These are phyloP conservation scores for Strigamia maritima DNA, from an alignment of 2,888 invertebrate species.

Conservation along the genomic window DNA sequence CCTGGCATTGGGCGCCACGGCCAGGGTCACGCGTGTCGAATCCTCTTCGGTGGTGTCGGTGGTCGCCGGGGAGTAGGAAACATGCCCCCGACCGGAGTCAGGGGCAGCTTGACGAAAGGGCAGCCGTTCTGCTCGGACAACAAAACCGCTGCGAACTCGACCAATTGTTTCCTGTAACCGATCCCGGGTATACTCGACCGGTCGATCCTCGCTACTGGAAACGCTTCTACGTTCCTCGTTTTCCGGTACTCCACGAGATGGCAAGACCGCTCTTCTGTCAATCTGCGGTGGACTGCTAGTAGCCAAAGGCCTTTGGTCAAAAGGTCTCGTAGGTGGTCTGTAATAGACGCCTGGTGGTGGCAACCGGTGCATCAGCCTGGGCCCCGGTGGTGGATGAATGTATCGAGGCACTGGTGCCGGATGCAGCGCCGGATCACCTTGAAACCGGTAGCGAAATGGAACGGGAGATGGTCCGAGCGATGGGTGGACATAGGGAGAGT, in stretches of 20 bases:
- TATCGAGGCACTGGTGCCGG: conserved; percentile 40
- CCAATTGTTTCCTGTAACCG: conserved; percentile 47
- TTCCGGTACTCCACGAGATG: conserved; percentile 54
- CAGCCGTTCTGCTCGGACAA: conserved; percentile 40
- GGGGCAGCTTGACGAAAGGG: conserved; percentile 45
- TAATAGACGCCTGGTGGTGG: not conserved
- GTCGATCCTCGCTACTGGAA: conserved; percentile 42
- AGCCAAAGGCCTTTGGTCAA: conserved; percentile 53
- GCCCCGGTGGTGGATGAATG: conserved; percentile 28
- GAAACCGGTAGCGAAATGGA: conserved; percentile 41
- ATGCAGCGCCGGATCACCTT: not conserved
- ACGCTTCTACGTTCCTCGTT: conserved; percentile 39
- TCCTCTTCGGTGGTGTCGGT: conserved; percentile 37
- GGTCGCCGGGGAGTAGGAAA: conserved; percentile 35
- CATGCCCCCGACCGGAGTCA: conserved; percentile 41
- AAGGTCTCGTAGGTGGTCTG: conserved; percentile 7
- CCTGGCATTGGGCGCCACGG: conserved; percentile 37
- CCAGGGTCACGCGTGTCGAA: conserved; percentile 34
- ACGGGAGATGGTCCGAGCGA: conserved; percentile 42
- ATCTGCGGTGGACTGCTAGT: conserved; percentile 53
- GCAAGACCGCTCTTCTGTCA: conserved; percentile 51
- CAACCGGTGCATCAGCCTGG: conserved; percentile 16
- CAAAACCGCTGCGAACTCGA: conserved; percentile 46
- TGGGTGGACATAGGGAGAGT: conserved; percentile 38
- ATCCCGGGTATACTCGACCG: conserved; percentile 48